phyloP scores from a whole-genome alignment of 2,113 vertebrate species.

The Phocoena sinus region DNA sequence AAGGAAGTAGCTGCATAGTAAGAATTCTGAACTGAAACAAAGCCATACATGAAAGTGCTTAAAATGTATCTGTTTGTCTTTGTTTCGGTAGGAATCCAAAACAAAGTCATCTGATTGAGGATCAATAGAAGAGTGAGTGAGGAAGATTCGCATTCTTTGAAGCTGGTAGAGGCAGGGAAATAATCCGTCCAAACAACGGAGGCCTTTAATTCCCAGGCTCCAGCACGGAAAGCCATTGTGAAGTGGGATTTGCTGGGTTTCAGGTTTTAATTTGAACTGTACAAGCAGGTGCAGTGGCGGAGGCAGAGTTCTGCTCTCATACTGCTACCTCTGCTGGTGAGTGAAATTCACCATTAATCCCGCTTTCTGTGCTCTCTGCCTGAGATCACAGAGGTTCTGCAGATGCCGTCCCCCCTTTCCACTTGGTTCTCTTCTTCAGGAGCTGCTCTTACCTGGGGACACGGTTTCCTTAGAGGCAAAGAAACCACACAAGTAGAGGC shows the following conservation, averaged over 20 bases:
- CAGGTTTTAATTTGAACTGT: conserved; percentile 89
- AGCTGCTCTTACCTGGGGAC: neutral
- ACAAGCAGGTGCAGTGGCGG: conserved; percentile 88
- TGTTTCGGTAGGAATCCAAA: conserved; percentile 83
- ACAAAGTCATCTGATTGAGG: conserved; percentile 85
- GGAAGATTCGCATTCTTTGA: conserved; percentile 83
- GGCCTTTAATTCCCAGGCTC: conserved; percentile 79
- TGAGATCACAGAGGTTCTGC: neutral
- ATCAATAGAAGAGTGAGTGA: conserved; percentile 83
- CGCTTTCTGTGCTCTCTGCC: neutral
- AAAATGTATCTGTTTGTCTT: conserved; percentile 81
- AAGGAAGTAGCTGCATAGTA: conserved; percentile 56
- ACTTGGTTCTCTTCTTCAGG: accelerated
- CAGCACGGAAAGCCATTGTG: conserved; percentile 87
- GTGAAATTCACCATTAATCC: conserved; percentile 23
- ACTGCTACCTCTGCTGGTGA: conserved; percentile 73
- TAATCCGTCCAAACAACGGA: conserved; percentile 87
- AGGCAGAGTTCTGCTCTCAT: conserved; percentile 82
- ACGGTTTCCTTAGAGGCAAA: accelerated
- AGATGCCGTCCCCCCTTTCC: neutral
- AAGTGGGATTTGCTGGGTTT: conserved; percentile 91
- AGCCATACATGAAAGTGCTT: conserved; percentile 75
- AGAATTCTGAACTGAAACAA: conserved; percentile 63
- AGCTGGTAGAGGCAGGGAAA: conserved; percentile 78
- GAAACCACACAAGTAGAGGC: neutral